Base-by-base conservation (phyloP, 2,113 vertebrate species). In the Oryzias javanicus region DNA sequence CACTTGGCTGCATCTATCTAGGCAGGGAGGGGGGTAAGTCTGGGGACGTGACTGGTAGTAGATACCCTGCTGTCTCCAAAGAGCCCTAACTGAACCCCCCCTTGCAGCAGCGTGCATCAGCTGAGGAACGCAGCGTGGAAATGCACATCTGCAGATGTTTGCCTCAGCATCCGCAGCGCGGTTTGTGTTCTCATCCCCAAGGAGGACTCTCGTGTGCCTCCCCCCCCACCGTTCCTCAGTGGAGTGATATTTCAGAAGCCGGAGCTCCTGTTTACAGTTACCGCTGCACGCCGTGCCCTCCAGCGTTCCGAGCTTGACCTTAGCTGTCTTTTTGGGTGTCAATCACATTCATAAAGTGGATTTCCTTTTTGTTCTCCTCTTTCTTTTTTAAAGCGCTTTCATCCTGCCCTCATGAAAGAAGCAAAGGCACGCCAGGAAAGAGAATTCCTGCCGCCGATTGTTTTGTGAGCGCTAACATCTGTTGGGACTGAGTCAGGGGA, bases 71-170 rank as follows among this genome's bases (percentile, higher is more conserved):
- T 67, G 56, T 72, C 66, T 65, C 76, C 83, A 82, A 88, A 89
- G 88, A 88, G 88, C 86, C 87, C 86, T 89, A 83, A 82, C 80
- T 79, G 80, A 64, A 64, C 48, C 80, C 52, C 56, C 78, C 76
- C 27, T 13, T n/a, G n/a, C n/a, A n/a, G 56, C n/a, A 67, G 70
- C 74, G 62, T 74, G 79, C 76, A 58, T 74, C 75, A 68, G 78
- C 82, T 83, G 75, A 81, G 72, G 70, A 81, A 80, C 73, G 67
- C 67, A 72, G 67, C 49, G 42, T 81, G 66, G 73, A 84, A 44
- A 72, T 72, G 27, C 77, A 62, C 79, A 80, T 60, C 63, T 67
- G 59, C 47, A 75, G 67, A 76, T 83, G 74, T 78, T 67, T 20
- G 12, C 14, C 35, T 55, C 10, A 10, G 51, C 17, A 12, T 17